Evolutionary conservation across 2,113 vertebrate species (phyloP).

Genomic region (Colistium nudipinnis): DNA sequence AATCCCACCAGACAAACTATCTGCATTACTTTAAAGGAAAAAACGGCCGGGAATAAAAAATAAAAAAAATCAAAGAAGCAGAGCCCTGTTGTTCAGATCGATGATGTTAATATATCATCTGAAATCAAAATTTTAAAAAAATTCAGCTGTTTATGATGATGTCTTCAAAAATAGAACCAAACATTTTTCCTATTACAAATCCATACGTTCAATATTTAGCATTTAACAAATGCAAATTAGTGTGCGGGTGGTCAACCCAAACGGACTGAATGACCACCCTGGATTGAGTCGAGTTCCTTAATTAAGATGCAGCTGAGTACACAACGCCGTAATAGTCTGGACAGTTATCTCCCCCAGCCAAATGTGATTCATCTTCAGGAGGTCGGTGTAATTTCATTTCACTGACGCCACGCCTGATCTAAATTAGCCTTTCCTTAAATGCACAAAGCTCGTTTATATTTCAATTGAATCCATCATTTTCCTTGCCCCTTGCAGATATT

Average conservation of each 20-base stretch:
- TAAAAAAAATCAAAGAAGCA: background rate
- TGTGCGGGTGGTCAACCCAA: background rate
- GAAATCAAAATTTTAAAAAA: background rate
- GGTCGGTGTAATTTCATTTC: slow-evolving; percentile 20
- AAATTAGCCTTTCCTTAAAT: too few relatives aligned
- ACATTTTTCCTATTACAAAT: too few relatives aligned
- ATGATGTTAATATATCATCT: background rate
- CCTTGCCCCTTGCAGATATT: too few relatives aligned
- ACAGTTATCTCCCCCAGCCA: slow-evolving; percentile 24
- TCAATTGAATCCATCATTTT: too few relatives aligned
- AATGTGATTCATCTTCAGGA: slow-evolving; percentile 23
- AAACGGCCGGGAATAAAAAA: background rate
- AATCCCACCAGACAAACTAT: slow-evolving; percentile 1
- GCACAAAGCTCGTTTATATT: too few relatives aligned
- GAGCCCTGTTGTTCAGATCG: background rate
- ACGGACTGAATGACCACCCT: slow-evolving; percentile 19
- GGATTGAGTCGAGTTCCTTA: slow-evolving; percentile 38
- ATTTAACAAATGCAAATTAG: too few relatives aligned
- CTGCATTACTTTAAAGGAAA: background rate
- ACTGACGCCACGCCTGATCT: too few relatives aligned
- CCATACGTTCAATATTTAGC: too few relatives aligned
- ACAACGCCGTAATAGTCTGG: slow-evolving; percentile 8
- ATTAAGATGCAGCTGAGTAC: slow-evolving; percentile 42
- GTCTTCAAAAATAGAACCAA: too few relatives aligned
- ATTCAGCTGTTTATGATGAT: too few relatives aligned